Evolutionary conservation across 2,888 invertebrate genomes (phyloP), one percentile per base, ranked within the genome.

Genomic region (Hypselothyrea guttata): DNA sequence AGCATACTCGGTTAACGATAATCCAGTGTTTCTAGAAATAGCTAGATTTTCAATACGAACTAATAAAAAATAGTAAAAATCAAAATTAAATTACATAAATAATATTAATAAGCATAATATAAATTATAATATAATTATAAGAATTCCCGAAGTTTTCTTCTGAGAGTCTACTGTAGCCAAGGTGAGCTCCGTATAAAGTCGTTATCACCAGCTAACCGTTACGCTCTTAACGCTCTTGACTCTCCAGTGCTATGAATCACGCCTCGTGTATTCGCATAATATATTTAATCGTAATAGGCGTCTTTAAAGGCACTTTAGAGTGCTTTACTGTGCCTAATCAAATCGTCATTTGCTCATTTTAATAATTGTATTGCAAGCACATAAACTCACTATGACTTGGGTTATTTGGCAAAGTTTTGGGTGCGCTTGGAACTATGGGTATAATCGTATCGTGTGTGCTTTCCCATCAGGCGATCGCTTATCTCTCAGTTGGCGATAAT

Each of bases 201-300:
- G 48, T 68, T 73, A 69, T 69, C 69, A 73, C 34, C 38, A 18
- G 12, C 15, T 9, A 7, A 37, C 2, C 31, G 22, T 9, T 11
- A 4, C 5, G 3, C 18, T 18, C 22, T 27, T 34, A 38, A 31
- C 33, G 16, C 33, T 42, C 22, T 7, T 12, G 47, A 44, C 16
- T n/a, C n/a, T n/a, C n/a, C n/a, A n/a, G n/a, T n/a, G 12, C 28
- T 15, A 47, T 69, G 69, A 69, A 61, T 69, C 69, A 69, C 48
- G 40, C 38, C 40, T 52, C 37, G 51, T 53, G 41, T 27, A 16
- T 12, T 48, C 41, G 15, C 18, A 38, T n/a, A 35, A 28, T n/a
- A 53, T 37, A 45, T 16, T 44, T 42, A 68, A 41, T 59, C 34
- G 31, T 53, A 56, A 31, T 45, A 15, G 44, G 28, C 41, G 58